Conservation (phyloP, 2,888 invertebrate species). For the Melipona beecheii region DNA sequence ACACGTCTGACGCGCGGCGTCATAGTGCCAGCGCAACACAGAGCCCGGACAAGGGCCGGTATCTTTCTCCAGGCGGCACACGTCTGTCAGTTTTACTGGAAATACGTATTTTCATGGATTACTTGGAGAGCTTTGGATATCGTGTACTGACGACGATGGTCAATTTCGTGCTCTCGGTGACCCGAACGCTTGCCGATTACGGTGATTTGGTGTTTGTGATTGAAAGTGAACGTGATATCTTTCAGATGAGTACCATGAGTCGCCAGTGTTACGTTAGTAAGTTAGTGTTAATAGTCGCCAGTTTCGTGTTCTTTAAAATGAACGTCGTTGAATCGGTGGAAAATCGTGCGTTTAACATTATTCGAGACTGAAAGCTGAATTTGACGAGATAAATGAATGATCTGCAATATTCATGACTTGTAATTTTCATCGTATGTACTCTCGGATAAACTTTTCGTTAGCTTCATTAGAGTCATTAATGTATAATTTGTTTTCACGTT, state of each 20-base stretch:
- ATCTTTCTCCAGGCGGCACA: constrained; percentile 82
- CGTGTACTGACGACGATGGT: background rate
- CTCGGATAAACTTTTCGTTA: too few species aligned
- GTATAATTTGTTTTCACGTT: too few species aligned
- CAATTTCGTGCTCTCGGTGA: constrained; percentile 11
- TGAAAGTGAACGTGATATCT: background rate
- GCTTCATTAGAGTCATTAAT: too few species aligned
- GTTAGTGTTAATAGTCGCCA: too few species aligned
- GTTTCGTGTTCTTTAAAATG: background rate
- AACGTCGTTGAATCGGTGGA: too few species aligned
- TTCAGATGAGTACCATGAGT: background rate
- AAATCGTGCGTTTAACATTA: too few species aligned
- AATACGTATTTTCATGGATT: constrained; percentile 62
- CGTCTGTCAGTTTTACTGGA: constrained; percentile 76
- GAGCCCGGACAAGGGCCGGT: constrained; percentile 84
- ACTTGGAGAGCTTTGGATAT: constrained; percentile 23
- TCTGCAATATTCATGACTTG: too few species aligned
- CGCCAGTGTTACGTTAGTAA: constrained; percentile 1
- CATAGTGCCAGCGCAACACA: constrained; percentile 85
- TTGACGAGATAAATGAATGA: too few species aligned
- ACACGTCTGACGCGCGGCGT: constrained; percentile 83
- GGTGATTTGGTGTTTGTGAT: background rate
- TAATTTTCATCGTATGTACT: too few species aligned
- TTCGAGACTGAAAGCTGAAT: too few species aligned
- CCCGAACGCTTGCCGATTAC: background rate